A percentile compares a stretch with the other conserved stretches of the same genome.
Evolutionary conservation across 2,113 vertebrate genomes (phyloP).

Genomic region (Varanus komodoensis): DNA sequence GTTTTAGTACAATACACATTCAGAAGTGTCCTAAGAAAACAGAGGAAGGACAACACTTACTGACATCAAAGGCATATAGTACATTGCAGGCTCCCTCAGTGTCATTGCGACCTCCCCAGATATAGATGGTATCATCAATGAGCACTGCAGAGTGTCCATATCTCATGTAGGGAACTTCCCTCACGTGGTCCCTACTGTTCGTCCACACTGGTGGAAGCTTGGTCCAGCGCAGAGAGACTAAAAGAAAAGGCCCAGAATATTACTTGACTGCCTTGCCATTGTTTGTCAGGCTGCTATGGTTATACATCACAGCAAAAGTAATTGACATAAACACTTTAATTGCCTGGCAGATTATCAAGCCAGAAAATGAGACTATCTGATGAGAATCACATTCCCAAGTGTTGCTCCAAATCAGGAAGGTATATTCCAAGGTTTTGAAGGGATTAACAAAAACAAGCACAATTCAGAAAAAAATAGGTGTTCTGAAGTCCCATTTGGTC

Average conservation of each 20-base stretch:
- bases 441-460: not conserved
- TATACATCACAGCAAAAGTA: not conserved
- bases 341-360: not conserved
- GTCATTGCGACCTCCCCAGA: slow-evolving; percentile 98
- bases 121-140: slow-evolving; percentile 93
- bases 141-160: slow-evolving; percentile 98
- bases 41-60: slow-evolving; percentile 82
- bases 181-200: slow-evolving; percentile 82
- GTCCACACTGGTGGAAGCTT: slow-evolving; percentile 93
- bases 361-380: not conserved
- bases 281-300: not conserved
- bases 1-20: not conserved
- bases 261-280: not conserved
- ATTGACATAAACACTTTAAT: not conserved
- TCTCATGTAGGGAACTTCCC: slow-evolving; percentile 97
- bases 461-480: not conserved
- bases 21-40: accelerated
- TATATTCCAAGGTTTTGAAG: too few relatives aligned
- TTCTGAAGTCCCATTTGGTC: not conserved
- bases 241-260: slow-evolving; percentile 43
- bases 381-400: not conserved
- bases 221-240: slow-evolving; percentile 96
- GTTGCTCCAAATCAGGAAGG: not conserved
- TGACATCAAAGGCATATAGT: slow-evolving; percentile 97
- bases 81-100: slow-evolving; percentile 98